A percentile compares a stretch with the other conserved stretches of the same genome.
Evolutionary conservation across 2,888 invertebrate species (phyloP).

Genomic region (Apodemia duryi): DNA sequence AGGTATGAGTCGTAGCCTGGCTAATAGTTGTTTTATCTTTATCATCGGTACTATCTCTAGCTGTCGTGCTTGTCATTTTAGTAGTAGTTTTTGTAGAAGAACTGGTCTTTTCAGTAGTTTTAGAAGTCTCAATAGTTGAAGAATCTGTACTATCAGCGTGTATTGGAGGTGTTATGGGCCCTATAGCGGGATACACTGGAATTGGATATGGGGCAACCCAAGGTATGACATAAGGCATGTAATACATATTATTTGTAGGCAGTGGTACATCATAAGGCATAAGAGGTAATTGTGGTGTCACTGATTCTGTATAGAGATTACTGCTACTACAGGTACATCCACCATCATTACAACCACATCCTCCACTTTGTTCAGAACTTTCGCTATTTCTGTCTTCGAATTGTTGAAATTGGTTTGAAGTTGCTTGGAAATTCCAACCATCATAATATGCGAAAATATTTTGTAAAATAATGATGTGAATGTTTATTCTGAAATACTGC

Average conservation of each 20-base stretch:
- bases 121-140: neutral
- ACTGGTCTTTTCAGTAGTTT: neutral
- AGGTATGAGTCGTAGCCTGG: no score
- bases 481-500: conserved; percentile 23
- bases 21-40: neutral
- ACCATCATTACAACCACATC: neutral
- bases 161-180: neutral
- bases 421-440: neutral
- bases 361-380: neutral
- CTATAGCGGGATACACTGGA: neutral
- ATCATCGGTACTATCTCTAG: no score
- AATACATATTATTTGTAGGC: neutral
- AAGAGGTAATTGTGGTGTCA: neutral
- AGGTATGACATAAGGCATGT: conserved; percentile 1
- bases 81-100: neutral
- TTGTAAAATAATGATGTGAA: conserved; percentile 23
- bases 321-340: neutral
- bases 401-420: neutral
- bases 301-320: neutral
- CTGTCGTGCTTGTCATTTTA: no score
- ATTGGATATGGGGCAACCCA: neutral
- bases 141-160: neutral
- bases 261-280: neutral
- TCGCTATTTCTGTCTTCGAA: neutral
- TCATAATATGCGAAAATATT: conserved; percentile 4